Evolutionary conservation across 1,140 invertebrate species (phyloP).

Genomic region (Saccostrea echinata): DNA sequence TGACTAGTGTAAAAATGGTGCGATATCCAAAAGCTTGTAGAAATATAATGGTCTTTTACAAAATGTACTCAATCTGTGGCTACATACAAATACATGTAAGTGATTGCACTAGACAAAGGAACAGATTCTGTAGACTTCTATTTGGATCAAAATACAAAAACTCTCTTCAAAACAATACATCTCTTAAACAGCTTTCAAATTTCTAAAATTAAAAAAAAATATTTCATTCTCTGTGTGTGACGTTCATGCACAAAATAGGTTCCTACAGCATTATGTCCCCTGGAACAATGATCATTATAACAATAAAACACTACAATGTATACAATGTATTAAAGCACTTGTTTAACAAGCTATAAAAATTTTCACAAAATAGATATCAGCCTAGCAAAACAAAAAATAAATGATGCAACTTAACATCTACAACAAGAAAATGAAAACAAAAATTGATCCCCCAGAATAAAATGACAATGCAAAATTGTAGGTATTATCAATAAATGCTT

Average conservation of each 20-base stretch:
- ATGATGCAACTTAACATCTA: slow-evolving; percentile 3
- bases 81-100: too few species aligned
- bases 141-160: neutral
- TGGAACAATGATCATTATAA: neutral
- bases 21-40: too few species aligned
- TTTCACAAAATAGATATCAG: neutral
- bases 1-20: too few species aligned
- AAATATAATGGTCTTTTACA: too few species aligned
- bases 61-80: too few species aligned
- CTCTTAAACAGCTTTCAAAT: neutral
- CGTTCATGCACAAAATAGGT: neutral
- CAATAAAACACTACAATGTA: neutral
- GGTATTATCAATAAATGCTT: neutral
- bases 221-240: neutral
- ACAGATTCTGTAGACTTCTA: neutral
- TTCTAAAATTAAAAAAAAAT: neutral
- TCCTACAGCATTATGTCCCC: neutral
- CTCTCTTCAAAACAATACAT: neutral
- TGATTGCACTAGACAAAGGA: too few species aligned
- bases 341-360: slow-evolving; percentile 28
- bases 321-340: neutral
- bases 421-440: neutral
- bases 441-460: slow-evolving; percentile 26
- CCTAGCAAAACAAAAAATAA: neutral
- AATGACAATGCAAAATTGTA: neutral